A percentile compares a stretch with the other conserved stretches of the same genome.
phyloP scores from a whole-genome alignment of 2,797 vertebrate genomes.

The Gadopsis bispinosus region DNA sequence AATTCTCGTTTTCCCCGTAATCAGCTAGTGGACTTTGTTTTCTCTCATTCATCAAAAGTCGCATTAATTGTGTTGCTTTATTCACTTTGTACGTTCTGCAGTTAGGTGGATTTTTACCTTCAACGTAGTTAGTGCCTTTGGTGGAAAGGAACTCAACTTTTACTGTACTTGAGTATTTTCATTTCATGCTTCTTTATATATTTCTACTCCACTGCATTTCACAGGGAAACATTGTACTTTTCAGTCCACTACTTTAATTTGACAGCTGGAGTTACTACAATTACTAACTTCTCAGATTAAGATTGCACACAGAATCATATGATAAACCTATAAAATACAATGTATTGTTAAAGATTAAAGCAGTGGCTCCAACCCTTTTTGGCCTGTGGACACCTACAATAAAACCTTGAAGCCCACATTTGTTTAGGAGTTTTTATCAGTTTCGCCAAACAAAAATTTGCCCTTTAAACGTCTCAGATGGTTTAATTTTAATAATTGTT shows the following conservation, averaged over 20 bases:
- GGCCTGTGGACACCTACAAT: no score
- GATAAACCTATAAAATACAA: background rate
- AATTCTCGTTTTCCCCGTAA: background rate
- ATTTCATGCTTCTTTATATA: background rate
- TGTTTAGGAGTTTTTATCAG: background rate
- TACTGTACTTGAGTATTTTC: background rate
- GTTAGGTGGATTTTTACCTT: background rate
- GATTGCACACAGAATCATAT: background rate
- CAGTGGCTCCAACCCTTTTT: background rate
- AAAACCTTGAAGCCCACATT: no score
- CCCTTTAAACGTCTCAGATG: background rate
- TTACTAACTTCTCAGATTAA: background rate
- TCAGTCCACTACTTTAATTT: no score
- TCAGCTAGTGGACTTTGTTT: background rate
- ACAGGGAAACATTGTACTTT: background rate
- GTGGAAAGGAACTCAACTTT: background rate
- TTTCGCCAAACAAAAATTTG: background rate
- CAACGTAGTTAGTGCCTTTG: background rate
- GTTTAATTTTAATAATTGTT: background rate
- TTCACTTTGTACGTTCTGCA: slow-evolving; percentile 81
- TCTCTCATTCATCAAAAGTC: background rate
- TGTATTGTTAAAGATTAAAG: background rate
- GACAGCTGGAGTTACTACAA: no score
- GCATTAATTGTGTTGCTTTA: slow-evolving; percentile 76
- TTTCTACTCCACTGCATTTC: background rate